A percentile compares a stretch with the other conserved stretches of the same genome.
phyloP scores from a whole-genome alignment of 1,140 invertebrate species.

The Thaumatotibia leucotreta region DNA sequence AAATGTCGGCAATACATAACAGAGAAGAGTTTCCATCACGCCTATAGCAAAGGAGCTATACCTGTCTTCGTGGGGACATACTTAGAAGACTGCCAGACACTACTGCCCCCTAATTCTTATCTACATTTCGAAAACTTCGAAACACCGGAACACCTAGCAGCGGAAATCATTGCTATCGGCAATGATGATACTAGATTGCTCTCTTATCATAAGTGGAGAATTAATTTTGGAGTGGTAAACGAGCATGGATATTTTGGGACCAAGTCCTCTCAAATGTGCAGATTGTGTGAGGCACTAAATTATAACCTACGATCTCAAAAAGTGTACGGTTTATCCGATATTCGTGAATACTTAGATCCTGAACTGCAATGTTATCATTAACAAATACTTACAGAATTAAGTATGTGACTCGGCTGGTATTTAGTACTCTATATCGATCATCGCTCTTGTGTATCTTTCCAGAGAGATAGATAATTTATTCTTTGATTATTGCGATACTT shows the following conservation, averaged over 20 bases:
- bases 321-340: constrained; percentile 60
- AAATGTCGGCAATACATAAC: constrained; percentile 84
- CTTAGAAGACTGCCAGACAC: constrained; percentile 69
- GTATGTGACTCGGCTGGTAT: no score
- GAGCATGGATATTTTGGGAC: constrained; percentile 85
- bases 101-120: constrained; percentile 81
- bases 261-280: constrained; percentile 85
- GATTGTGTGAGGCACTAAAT: constrained; percentile 87
- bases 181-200: constrained; percentile 31
- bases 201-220: constrained; percentile 84
- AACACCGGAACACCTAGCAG: constrained; percentile 78
- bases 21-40: constrained; percentile 84
- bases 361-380: constrained; percentile 19
- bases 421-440: no score
- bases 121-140: constrained; percentile 86
- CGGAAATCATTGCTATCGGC: constrained; percentile 72
- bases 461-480: no score
- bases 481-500: no score
- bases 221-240: constrained; percentile 81
- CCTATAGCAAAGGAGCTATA: constrained; percentile 79
- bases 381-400: no score
- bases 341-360: constrained; percentile 37
- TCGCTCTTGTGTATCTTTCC: no score
- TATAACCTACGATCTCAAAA: constrained; percentile 76
- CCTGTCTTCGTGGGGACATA: constrained; percentile 83